Evolutionary conservation across 2,797 vertebrate species (phyloP), one percentile per base, ranked within the genome.

Genomic region (Pterois miles): DNA sequence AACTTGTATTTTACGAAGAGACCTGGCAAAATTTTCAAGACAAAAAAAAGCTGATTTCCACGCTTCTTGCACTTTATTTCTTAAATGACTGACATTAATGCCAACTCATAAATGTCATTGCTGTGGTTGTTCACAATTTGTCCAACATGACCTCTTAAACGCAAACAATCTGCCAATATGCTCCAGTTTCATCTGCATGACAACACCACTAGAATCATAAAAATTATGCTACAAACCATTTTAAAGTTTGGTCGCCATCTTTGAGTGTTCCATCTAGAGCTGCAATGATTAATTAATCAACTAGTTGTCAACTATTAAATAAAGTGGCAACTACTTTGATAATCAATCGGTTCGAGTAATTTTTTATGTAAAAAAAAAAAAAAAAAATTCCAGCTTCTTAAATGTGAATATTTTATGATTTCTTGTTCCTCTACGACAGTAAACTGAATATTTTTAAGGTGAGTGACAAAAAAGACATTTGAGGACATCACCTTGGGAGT

Each of bases 21-120:
- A 40, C 12, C 38, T 65, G 18, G 23, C 1, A 56, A 52, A 65
- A 50, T 13, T 4, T 29, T 70, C 2, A 20, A 13, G 53, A 68
- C 23, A 34, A 66, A 66, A 66, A 29, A 12, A 2, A 4, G 5
- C 12, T 48, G 4, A 57, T 65, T 59, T 57, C 16, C 25, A 68
- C n/a, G 33, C 3, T 38, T 65, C 12, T 46, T 38, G 27, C 34
- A 81, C 8, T 48, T 62, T 20, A 72, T 20, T 67, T 20, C 31
- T 18, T 25, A 23, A 63, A 74, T 20, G 23, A 34, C 7, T 59
- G 56, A 66, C 36, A 73, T 65, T 67, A 71, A 71, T 77, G 23
- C 23, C 18, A 74, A 52, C 40, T 78, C 63, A 68, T 68, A 78
- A 78, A 82, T 53, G 52, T 78, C 16, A 60, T 3, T 63, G 48